Evolutionary conservation across 2,888 invertebrate species (phyloP).

Genomic region (Protophormia terraenovae): DNA sequence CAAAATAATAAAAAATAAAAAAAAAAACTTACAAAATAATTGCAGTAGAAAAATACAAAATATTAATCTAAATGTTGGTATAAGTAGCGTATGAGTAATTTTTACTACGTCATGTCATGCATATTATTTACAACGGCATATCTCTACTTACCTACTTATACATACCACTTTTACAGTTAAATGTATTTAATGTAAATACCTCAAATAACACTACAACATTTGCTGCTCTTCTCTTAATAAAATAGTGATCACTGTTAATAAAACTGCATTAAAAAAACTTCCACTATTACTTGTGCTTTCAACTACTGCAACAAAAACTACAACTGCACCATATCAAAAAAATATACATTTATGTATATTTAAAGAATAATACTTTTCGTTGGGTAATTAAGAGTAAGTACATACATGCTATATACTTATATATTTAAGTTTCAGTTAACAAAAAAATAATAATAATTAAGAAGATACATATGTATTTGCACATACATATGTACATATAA

Average conservation of each 20-base stretch:
- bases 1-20: conserved; percentile 1
- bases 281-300: background rate
- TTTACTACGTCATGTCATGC: background rate
- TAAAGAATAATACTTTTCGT: conserved; percentile 25
- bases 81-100: background rate
- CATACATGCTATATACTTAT: background rate
- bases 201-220: background rate
- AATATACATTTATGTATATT: background rate
- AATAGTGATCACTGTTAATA: conserved; percentile 29
- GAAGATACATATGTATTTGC: background rate
- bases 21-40: background rate
- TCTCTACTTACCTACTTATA: background rate
- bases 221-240: conserved; percentile 5
- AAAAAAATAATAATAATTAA: conserved; percentile 45
- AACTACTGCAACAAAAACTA: background rate
- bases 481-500: too few relatives aligned
- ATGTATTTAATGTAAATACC: conserved; percentile 8
- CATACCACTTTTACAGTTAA: background rate
- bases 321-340: conserved; percentile 10
- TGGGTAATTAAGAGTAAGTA: conserved; percentile 64
- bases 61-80: background rate
- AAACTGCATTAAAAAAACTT: background rate
- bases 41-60: too few relatives aligned
- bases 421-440: conserved; percentile 23
- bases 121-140: background rate